Percentiles rank a stretch among this genome's conserved stretches.
Conservation (phyloP, 2,888 invertebrate genomes). For the Ceriagrion tenellum region DNA sequence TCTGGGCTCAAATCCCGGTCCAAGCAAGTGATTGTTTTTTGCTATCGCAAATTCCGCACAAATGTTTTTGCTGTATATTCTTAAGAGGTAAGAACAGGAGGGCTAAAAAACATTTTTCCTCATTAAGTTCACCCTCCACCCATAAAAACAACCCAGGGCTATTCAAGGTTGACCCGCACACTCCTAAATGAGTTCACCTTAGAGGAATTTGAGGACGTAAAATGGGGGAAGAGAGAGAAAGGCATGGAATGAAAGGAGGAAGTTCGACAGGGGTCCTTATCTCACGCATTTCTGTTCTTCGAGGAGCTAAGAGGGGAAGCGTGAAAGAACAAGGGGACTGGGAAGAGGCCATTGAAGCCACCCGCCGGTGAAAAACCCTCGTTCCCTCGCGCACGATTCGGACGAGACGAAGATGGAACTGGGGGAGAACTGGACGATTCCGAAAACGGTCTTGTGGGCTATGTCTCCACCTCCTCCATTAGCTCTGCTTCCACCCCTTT, state of each 20-base stretch:
- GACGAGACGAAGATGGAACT: not conserved
- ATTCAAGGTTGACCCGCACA: too few relatives aligned
- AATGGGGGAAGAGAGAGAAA: not conserved
- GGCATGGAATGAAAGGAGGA: not conserved
- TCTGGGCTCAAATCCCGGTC: too few relatives aligned
- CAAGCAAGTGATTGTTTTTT: too few relatives aligned
- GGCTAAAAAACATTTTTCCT: too few relatives aligned
- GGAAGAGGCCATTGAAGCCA: slow-evolving; percentile 29
- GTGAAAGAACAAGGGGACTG: not conserved
- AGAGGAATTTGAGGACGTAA: not conserved
- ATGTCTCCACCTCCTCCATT: not conserved
- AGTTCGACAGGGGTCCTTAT: not conserved
- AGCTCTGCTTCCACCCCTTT: not conserved
- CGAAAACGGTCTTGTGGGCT: slow-evolving; percentile 46
- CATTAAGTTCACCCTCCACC: too few relatives aligned
- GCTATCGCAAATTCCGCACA: too few relatives aligned
- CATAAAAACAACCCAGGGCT: too few relatives aligned
- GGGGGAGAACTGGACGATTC: not conserved
- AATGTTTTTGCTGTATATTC: too few relatives aligned
- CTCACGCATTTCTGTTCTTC: slow-evolving; percentile 11
- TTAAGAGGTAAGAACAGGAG: too few relatives aligned
- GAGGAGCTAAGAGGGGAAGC: not conserved
- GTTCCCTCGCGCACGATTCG: not conserved
- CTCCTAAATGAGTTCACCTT: not conserved
- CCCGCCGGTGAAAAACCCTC: slow-evolving; percentile 21